A percentile compares a stretch with the other conserved stretches of the same genome.
Evolutionary conservation across 2,113 vertebrate genomes (phyloP).

Genomic region (Vimba vimba): DNA sequence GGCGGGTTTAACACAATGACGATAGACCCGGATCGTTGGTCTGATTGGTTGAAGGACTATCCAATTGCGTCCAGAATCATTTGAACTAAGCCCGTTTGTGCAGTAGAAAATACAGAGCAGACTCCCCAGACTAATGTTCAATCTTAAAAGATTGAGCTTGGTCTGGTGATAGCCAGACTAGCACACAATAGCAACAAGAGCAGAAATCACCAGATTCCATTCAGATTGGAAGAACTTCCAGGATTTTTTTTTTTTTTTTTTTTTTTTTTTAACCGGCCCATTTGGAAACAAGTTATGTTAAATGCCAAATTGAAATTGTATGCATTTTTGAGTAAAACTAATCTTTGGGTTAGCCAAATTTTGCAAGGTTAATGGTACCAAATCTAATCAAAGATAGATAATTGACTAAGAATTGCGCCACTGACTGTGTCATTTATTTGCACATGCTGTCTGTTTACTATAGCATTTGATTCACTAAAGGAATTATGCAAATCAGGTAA

Average conservation of each 20-base stretch:
- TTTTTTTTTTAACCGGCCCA: neutral
- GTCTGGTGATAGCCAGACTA: too few species aligned
- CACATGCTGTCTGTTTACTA: slow-evolving; percentile 8
- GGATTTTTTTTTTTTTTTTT: neutral
- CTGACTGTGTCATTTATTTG: neutral
- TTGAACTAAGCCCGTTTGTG: too few species aligned
- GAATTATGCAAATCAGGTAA: slow-evolving; percentile 10
- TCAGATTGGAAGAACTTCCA: too few species aligned
- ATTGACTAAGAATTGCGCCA: neutral
- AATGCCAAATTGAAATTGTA: neutral
- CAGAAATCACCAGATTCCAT: too few species aligned
- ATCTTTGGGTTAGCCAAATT: neutral
- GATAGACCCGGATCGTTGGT: too few species aligned
- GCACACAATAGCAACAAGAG: too few species aligned
- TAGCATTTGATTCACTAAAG: neutral
- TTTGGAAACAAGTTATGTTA: neutral
- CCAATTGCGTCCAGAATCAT: too few species aligned
- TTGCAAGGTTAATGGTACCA: neutral
- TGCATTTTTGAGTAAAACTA: neutral
- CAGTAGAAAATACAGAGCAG: too few species aligned
- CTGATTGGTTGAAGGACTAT: too few species aligned
- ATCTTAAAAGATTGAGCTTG: too few species aligned
- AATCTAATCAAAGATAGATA: slow-evolving; percentile 6
- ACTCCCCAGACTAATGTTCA: too few species aligned
- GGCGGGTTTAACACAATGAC: too few species aligned